phyloP scores from a whole-genome alignment of 2,797 vertebrate species.

The Nasua narica region DNA sequence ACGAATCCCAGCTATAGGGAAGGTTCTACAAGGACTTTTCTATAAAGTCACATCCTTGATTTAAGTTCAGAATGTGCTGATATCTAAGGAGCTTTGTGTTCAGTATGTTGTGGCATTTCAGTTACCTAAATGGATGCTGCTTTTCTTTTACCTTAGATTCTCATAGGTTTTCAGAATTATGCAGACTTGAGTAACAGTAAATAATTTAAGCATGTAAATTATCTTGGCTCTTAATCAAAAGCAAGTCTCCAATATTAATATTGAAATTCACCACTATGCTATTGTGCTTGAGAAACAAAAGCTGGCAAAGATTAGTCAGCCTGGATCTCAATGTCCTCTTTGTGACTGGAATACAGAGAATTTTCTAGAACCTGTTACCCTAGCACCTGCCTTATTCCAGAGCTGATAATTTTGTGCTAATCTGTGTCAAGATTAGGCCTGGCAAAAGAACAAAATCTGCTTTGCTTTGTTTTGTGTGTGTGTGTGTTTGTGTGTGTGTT shows the following conservation, averaged over 20 bases:
- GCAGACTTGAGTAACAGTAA: neutral
- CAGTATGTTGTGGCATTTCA: neutral
- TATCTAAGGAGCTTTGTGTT: neutral
- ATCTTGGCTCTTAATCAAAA: constrained; percentile 40
- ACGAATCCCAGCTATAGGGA: neutral
- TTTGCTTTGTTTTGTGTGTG: neutral
- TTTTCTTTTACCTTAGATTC: neutral
- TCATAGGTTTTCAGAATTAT: neutral
- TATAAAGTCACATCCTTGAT: neutral
- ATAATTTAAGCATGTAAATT: constrained; percentile 16
- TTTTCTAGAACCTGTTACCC: neutral
- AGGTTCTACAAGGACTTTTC: neutral
- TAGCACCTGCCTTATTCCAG: neutral
- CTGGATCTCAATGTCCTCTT: neutral
- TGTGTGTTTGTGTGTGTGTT: neutral
- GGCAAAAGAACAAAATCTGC: constrained; percentile 45
- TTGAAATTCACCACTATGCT: neutral
- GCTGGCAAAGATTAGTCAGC: neutral
- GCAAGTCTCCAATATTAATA: neutral
- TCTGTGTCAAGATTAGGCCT: constrained; percentile 55
- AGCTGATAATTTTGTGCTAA: constrained; percentile 49
- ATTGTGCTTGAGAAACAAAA: neutral
- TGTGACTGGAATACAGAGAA: neutral
- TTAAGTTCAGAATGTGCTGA: neutral
- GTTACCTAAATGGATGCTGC: neutral